These are phyloP conservation scores for Pararge aegeria DNA, from an alignment of 1,140 invertebrate species.

Conservation along the genomic window DNA sequence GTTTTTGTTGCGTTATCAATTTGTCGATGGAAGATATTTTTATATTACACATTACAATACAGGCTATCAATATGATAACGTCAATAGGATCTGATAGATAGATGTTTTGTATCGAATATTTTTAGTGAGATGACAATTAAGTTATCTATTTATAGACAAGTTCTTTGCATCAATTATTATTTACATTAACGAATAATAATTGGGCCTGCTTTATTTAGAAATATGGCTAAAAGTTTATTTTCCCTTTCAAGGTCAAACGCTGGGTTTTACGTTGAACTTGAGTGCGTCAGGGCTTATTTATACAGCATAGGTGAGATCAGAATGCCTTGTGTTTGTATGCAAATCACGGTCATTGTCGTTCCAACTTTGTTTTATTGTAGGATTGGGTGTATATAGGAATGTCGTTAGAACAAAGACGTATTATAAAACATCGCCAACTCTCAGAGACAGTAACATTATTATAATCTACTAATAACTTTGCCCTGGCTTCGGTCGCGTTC, in stretches of 20 bases:
- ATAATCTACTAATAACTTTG: too few relatives aligned
- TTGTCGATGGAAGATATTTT: not conserved
- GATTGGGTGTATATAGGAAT: conserved; percentile 25
- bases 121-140: too few relatives aligned
- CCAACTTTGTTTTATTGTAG: conserved; percentile 20
- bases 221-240: conserved; percentile 14
- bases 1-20: not conserved
- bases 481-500: too few relatives aligned
- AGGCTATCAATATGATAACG: not conserved
- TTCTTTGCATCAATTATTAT: too few relatives aligned
- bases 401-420: conserved; percentile 22
- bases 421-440: not conserved
- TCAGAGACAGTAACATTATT: too few relatives aligned
- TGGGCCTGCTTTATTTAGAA: not conserved
- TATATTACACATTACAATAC: too few relatives aligned
- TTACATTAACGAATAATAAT: not conserved
- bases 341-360: conserved; percentile 35
- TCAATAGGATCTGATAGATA: not conserved
- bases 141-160: too few relatives aligned
- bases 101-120: too few relatives aligned
- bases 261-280: conserved; percentile 32
- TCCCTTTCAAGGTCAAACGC: conserved; percentile 31
- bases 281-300: conserved; percentile 40
- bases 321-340: conserved; percentile 39
- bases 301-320: conserved; percentile 43